Conservation (phyloP, 64 coral and sea anemone species). For the Trachythela sp. region DNA sequence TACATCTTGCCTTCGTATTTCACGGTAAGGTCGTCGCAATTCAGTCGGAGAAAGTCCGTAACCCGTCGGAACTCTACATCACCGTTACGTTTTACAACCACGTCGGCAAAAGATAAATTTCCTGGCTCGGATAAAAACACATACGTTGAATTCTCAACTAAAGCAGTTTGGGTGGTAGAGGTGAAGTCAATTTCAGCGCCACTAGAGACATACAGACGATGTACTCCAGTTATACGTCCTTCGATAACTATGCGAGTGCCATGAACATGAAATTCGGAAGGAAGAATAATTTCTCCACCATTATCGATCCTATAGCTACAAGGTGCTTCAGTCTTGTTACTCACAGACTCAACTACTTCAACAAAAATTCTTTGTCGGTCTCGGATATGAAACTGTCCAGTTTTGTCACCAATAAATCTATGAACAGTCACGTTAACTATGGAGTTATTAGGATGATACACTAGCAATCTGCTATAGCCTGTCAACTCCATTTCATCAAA, state of each 20-base stretch:
- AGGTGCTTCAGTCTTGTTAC: constrained; percentile 87
- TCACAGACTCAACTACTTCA: constrained; percentile 78
- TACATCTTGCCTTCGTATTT: constrained; percentile 67
- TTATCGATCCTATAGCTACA: constrained; percentile 82
- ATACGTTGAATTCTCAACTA: constrained; percentile 76
- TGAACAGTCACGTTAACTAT: constrained; percentile 69
- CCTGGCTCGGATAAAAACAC: constrained; percentile 77
- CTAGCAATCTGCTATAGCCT: constrained; percentile 67
- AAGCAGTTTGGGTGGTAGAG: constrained; percentile 79
- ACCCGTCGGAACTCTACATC: constrained; percentile 84
- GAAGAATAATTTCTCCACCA: constrained; percentile 75
- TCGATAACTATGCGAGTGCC: constrained; percentile 69
- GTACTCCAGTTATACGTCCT: constrained; percentile 82
- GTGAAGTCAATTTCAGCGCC: constrained; percentile 73
- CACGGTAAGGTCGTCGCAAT: constrained; percentile 55
- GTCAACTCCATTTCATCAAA: constrained; percentile 99
- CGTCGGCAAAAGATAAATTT: constrained; percentile 78
- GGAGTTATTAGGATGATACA: constrained; percentile 74
- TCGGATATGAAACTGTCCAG: constrained; percentile 84
- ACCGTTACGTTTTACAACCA: constrained; percentile 72
- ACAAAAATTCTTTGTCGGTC: constrained; percentile 70
- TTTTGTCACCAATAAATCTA: constrained; percentile 93
- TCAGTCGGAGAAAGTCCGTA: constrained; percentile 70
- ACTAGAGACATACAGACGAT: constrained; percentile 59
- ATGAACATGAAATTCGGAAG: constrained; percentile 83